Evolutionary conservation across 2,113 vertebrate species (phyloP), one percentile per base, ranked within the genome.

Genomic region (Saguinus midas): DNA sequence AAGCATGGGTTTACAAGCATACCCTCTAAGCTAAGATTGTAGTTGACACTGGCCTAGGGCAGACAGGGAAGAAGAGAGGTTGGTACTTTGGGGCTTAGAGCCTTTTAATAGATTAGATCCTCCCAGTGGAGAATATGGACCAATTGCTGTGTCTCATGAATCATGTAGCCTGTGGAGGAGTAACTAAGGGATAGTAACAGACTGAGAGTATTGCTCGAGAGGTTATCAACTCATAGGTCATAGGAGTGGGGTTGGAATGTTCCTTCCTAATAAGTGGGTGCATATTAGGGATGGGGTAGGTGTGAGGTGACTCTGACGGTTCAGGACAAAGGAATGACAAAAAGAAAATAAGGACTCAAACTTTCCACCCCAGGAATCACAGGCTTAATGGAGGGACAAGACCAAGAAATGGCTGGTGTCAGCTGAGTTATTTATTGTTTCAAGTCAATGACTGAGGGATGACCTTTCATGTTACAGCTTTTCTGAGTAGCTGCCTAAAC

Each of bases 181-280:
- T 17, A 66, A 76, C 52, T 21, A 55, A 94, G 14, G 70, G n/a
- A 29, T 8, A 37, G 29, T 37, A 57, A 45, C 4, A 64, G 43
- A 14, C 20, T 1, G n/a, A 32, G 64, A 52, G n/a, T 29, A 45
- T 35, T 8, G 27, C 20, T 32, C 32, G 68, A 61, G 32, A 64
- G n/a, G 11, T 23, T 9, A 4, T 55, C 18, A 64, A 58, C 17
- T 78, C 37, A 9, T 1, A 23, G 48, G 21, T 29, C 8, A 37
- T 18, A 35, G 79, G 16, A 43, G 27, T 2, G 0, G 29, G 29
- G 18, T 14, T 0, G 58, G 20, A 29, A 1, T 9, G 3, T 64
- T 37, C 35, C 87, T 76, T 87, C 82, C 55, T 90, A 40, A 10
- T 18, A 40, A 58, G 45, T 25, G 27, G 52, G 11, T 89, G 37